Base-by-base conservation (phyloP, 1,140 invertebrate species). In the Euwallacea similis region DNA sequence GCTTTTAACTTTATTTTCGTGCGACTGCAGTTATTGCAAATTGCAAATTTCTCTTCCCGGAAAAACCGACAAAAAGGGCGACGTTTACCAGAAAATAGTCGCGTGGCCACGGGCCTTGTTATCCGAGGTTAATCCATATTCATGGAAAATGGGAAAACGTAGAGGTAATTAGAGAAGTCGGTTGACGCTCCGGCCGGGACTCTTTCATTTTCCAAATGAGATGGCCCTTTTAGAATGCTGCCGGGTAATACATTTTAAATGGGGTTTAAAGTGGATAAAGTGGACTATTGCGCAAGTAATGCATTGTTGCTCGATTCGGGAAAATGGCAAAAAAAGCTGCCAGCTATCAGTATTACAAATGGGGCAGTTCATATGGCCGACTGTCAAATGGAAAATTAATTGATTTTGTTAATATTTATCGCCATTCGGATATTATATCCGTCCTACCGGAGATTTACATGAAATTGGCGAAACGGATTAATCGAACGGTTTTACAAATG, bases 111-210 rank as follows among this genome's bases (percentile, higher is more conserved):
- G 42, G 58, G 60, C 56, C 55, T 50, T 68, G 58, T 60, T 68
- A 68, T 60, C 44, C 58, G 59, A 15, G 66, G 56, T 68, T 68
- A 60, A 68, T 68, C 56, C 66, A 68, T 68, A 68, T 68, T 68
- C 66, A 68, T 68, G 58, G 55, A 42, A 46, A 61, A 68, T 43
- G 66, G 53, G 59, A 68, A 68, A 68, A 42, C 58, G 58, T 47
- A 46, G 44, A 47, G 66, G 55, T 68, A 68, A 68, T 68, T 66
- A 66, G 65, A 66, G 55, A 43, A 66, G 41, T 66, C 53, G 53
- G 11, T 66, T 66, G 65, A 58, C 65, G 65, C 54, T 54, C 15
- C 42, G 53, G 63, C 50, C 47, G 42, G 63, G 63, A 65, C 63
- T 66, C 65, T 66, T 66, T 66, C 42, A 56, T 66, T 66, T 66